Percentiles rank a stretch among this genome's conserved stretches.
Conservation (phyloP, 2,797 vertebrate species). For the Sarcoramphus papa region DNA sequence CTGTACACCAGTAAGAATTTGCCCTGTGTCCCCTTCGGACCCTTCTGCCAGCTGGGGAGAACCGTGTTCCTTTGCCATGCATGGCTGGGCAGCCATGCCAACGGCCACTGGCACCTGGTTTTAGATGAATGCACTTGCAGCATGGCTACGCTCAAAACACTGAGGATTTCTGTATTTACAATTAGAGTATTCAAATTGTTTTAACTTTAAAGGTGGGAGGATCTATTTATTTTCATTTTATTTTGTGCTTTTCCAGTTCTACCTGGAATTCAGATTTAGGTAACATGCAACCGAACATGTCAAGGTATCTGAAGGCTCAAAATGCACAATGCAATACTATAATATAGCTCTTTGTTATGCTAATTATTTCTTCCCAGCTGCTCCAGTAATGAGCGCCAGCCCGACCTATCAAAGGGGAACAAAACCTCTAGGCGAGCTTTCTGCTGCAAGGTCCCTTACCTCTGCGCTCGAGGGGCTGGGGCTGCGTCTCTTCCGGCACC, state of each 20-base stretch:
- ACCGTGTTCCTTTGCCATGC: accelerated
- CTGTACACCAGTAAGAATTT: not conserved
- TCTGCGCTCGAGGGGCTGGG: not conserved
- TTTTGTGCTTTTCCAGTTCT: not conserved
- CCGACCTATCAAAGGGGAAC: constrained; percentile 51
- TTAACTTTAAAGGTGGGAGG: not conserved
- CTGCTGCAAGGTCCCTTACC: constrained; percentile 16
- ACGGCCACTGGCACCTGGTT: not conserved
- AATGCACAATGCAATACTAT: constrained; percentile 50
- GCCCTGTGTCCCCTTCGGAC: accelerated
- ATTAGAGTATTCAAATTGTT: not conserved
- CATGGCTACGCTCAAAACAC: not conserved
- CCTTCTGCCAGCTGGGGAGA: accelerated
- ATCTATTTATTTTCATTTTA: not conserved
- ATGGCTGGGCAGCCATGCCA: accelerated
- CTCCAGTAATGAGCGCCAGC: constrained; percentile 65
- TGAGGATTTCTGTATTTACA: not conserved
- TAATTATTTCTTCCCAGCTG: constrained; percentile 76
- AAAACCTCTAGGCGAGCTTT: constrained; percentile 42
- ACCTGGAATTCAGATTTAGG: constrained; percentile 12
- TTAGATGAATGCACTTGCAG: not conserved
- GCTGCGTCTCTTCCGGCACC: not conserved
- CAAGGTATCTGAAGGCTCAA: constrained; percentile 54
- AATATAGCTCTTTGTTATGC: constrained; percentile 76
- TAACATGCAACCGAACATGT: not conserved